Conservation (phyloP, 35 echinoderm and acorn worm species). For the Holothuria glaberrima region DNA sequence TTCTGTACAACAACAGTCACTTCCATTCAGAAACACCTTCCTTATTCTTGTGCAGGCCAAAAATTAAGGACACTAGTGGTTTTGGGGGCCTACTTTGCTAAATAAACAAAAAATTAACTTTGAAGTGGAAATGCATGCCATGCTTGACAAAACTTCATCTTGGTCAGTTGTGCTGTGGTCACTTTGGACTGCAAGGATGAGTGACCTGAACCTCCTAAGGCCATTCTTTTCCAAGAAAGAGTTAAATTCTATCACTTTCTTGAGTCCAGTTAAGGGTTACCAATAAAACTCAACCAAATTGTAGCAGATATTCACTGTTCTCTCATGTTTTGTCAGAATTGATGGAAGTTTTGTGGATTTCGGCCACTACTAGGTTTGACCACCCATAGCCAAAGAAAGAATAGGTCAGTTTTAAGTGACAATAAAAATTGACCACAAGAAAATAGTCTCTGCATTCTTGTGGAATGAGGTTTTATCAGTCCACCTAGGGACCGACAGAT, state of each 20-base stretch:
- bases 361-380: neutral
- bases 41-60: too few relatives aligned
- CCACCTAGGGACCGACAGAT: too few relatives aligned
- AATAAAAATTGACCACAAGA: neutral
- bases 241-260: neutral
- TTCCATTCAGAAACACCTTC: too few relatives aligned
- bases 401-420: neutral
- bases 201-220: neutral
- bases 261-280: neutral
- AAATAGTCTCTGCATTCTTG: neutral
- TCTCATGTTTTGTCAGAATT: neutral
- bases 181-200: too few relatives aligned
- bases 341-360: neutral
- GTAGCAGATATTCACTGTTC: neutral
- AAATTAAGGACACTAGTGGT: too few relatives aligned
- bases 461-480: too few relatives aligned
- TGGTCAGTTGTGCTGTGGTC: too few relatives aligned
- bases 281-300: neutral
- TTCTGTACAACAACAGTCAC: too few relatives aligned
- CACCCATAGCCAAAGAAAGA: conserved; percentile 6
- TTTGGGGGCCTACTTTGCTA: too few relatives aligned
- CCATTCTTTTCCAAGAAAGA: neutral
- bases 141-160: too few relatives aligned
- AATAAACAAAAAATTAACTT: too few relatives aligned
- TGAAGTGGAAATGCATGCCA: too few relatives aligned